Base-by-base conservation (phyloP, 2,797 vertebrate genomes). In the Hippoglossus hippoglossus region DNA sequence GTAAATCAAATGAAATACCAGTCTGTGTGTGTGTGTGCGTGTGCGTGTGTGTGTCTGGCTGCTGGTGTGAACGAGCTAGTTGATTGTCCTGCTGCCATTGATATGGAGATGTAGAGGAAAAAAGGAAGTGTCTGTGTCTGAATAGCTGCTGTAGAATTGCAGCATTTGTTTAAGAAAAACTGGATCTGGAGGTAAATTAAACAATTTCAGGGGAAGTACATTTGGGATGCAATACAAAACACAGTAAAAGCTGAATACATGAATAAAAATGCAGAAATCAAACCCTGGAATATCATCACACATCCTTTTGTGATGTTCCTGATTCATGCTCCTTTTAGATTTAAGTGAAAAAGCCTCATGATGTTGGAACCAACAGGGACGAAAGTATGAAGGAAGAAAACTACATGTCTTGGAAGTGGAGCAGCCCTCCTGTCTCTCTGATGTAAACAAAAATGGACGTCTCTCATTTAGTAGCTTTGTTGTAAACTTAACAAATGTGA, bases 31-130 rank as follows among this genome's bases (percentile, higher is more conserved):
- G 57, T 63, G 70, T 34, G 31, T 55, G n/a, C 67, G 49, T 82
- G 60, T 49, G 56, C 61, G 54, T 9, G 58, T 62, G 47, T 63
- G 16, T 39, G 60, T 47, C 64, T 60, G 73, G n/a, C 58, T 81
- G 44, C 44, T 67, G 73, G 77, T 86, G 84, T 86, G 85, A 88
- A 79, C 78, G 62, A 61, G 66, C 54, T 28, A 51, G 25, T 50
- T 75, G 67, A 89, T 86, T 90, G 84, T 87, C 79, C 82, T 73
- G 56, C 66, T 80, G 67, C 77, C 74, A 86, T 90, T 91, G 73
- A 89, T 85, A 87, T 89, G 89, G 86, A 91, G 82, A 91, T 90
- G 65, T 6, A 3, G 75, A 28, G 73, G 58, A 73, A 34, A 84
- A 80, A 86, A 8, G 47, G 67, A 74, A 50, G 49, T 66, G 0